These are phyloP conservation scores for Phyllotis vaccarum DNA, from an alignment of 2,797 vertebrate genomes.

Conservation along the genomic window DNA sequence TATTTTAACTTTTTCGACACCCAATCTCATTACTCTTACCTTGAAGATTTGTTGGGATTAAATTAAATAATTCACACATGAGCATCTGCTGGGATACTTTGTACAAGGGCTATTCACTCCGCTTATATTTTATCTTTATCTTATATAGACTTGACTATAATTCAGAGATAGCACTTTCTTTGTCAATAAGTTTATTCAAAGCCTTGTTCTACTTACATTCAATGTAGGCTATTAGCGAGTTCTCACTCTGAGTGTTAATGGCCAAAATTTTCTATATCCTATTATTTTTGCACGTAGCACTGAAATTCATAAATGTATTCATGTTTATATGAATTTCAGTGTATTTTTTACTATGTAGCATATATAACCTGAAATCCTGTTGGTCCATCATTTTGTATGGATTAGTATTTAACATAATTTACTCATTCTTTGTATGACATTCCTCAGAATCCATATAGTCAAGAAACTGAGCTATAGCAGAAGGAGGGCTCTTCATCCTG, in stretches of 20 bases:
- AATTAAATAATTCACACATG: slow-evolving; percentile 22
- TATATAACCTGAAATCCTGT: neutral
- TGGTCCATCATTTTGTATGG: neutral
- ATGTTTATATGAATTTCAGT: neutral
- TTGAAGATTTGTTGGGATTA: slow-evolving; percentile 48
- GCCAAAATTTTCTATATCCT: neutral
- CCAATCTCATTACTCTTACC: neutral
- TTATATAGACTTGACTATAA: slow-evolving; percentile 16
- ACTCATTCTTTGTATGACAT: neutral
- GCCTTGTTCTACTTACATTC: neutral
- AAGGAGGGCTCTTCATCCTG: neutral
- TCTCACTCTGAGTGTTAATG: neutral
- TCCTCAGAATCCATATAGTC: neutral
- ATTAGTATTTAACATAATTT: neutral
- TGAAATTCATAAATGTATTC: neutral
- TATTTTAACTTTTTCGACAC: slow-evolving; percentile 31
- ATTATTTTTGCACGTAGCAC: neutral
- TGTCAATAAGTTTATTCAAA: slow-evolving; percentile 39
- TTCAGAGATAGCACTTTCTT: slow-evolving; percentile 35
- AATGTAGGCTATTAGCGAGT: neutral
- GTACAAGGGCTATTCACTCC: neutral
- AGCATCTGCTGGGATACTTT: neutral
- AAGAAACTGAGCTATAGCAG: slow-evolving; percentile 3
- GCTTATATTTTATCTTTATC: neutral
- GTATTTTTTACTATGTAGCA: neutral